Evolutionary conservation across 2,797 vertebrate genomes (phyloP), one percentile per base, ranked within the genome.

Genomic region (Syngnathus acus): DNA sequence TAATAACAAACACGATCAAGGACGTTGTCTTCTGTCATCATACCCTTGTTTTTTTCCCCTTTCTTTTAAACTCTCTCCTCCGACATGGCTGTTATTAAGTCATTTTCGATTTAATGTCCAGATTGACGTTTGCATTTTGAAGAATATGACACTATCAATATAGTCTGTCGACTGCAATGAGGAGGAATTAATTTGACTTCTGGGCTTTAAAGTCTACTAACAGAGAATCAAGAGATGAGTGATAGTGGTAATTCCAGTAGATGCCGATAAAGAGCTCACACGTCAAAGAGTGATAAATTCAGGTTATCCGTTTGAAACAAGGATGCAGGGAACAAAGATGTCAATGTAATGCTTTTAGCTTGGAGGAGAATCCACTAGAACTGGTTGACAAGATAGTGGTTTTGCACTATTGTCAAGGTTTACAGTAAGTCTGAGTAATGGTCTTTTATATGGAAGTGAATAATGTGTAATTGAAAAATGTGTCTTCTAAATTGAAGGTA

Each of bases 11-110:
- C 69, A 9, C 72, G 21, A 76, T 71, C 65, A 70, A 42, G 78
- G 71, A 76, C 67, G 80, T 83, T 83, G 84, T 69, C 58, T 72
- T 83, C 75, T 82, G 86, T 80, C 70, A 71, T 48, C 60, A 62
- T 72, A 76, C 68, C 38, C 5, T 5, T 53, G 17, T 16, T 64
- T 11, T 13, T 13, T 23, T 70, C 78, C 73, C 6, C n/a, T 10
- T 13, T 40, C 11, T 69, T 77, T 78, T 61, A 38, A 32, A 26
- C 26, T 43, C 5, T 43, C n/a, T 23, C 39, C 39, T 7, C 23
- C n/a, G 6, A 13, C 10, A 11, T 21, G 38, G 19, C 58, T 37
- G 50, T 54, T 23, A 26, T 54, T 14, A 26, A 54, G 23, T 10
- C 55, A 17, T 57, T 57, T 32, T 57, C 6, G 23, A 55, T 55